Conservation (phyloP, 2,113 vertebrate genomes). For the Hippocampus comes region DNA sequence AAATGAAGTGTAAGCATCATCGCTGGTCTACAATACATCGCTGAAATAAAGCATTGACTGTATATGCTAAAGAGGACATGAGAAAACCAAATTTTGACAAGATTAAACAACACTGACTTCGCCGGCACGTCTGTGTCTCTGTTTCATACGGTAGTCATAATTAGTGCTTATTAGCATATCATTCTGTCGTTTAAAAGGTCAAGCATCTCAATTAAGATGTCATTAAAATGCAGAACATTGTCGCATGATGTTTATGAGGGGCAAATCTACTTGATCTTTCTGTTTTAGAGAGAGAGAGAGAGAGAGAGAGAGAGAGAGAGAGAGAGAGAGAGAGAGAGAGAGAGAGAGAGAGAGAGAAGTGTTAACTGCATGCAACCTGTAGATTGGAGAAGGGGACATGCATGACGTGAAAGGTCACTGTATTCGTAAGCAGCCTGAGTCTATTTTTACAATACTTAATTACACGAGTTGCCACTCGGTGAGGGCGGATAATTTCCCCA, state of each 20-base stretch:
- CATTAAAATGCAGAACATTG: slow-evolving; percentile 4
- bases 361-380: neutral
- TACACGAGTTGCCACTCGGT: neutral
- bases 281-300: slow-evolving; percentile 1
- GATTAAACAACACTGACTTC: neutral
- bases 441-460: neutral
- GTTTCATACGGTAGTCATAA: neutral
- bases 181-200: slow-evolving; percentile 9
- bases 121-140: neutral
- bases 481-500: no score
- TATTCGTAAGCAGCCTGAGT: slow-evolving; percentile 22
- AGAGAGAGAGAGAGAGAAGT: neutral
- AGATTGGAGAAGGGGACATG: neutral
- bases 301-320: neutral
- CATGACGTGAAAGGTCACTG: slow-evolving; percentile 17
- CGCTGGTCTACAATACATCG: neutral
- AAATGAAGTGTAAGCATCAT: neutral
- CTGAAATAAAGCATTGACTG: neutral
- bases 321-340: neutral
- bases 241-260: slow-evolving; percentile 13
- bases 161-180: neutral
- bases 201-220: slow-evolving; percentile 14
- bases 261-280: slow-evolving; percentile 16
- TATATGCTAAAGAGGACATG: neutral
- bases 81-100: neutral